Base-by-base conservation (phyloP, 2,113 vertebrate genomes). In the Diphyllodes magnificus region DNA sequence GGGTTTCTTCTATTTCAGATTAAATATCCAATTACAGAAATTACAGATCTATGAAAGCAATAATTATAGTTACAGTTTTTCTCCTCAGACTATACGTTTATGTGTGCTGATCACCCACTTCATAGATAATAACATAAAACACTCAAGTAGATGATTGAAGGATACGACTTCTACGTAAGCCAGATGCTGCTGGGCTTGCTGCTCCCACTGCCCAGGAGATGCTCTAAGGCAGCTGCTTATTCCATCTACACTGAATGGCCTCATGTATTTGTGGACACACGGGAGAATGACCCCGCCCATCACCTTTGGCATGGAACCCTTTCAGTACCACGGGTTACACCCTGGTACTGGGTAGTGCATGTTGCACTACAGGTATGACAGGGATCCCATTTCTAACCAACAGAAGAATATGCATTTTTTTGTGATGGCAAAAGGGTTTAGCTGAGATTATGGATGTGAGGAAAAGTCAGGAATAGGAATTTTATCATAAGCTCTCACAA, bases 201-300 rank as follows among this genome's bases (percentile, higher is more conserved):
- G 82, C 40, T 82, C 33, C 57, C 31, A 17, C 27, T 79, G 88
- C 42, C 73, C 2, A 1, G 68, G 54, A 76, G 65, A 39, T 39
- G 22, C 20, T 75, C 37, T 5, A 6, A 87, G 22, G 35, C 40
- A 88, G 60, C 25, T 71, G 51, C 64, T 35, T 50, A 19, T 73
- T 80, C 45, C 1, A 0, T 16, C 27, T 33, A 1, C 0, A 0
- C 56, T 3, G 0, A 82, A 50, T 28, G 60, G 39, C 24, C 60
- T 78, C 15, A 2, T 15, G 18, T 13, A 11, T 51, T 82, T 75
- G 15, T 60, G 70, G 84, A 49, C 28, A 49, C 33, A 14, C 7
- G n/a, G 14, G 24, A 39, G 84, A 68, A 66, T 12, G 7, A 45
- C 18, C 27, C 39, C 2, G 0, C 27, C n/a, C 37, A 51, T 28